These are phyloP conservation scores for Platynereis dumerilii DNA, from an alignment of 2,888 invertebrate species.

Conservation along the genomic window DNA sequence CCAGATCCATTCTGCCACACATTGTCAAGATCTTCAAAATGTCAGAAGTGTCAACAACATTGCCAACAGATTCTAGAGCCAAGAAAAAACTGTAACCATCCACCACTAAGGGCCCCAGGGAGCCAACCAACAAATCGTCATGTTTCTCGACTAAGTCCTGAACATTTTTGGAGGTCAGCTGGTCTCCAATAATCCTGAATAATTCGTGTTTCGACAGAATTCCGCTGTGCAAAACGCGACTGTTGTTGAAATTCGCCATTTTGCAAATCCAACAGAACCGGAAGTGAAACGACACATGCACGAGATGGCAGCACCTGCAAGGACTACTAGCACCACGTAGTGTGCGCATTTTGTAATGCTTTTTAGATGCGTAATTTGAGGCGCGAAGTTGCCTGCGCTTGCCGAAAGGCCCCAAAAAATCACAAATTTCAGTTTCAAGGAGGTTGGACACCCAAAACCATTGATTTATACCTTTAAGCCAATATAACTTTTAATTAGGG, in stretches of 20 bases:
- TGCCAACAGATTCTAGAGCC: slow-evolving; percentile 41
- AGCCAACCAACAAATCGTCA: slow-evolving; percentile 34
- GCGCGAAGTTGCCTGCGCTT: no score
- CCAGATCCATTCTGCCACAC: slow-evolving; percentile 42
- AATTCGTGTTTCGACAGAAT: slow-evolving; percentile 40
- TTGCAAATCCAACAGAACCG: slow-evolving; percentile 1
- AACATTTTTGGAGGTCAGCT: slow-evolving; percentile 39
- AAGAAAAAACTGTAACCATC: slow-evolving; percentile 45
- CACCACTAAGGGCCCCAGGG: slow-evolving; percentile 34
- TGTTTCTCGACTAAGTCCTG: slow-evolving; percentile 36
- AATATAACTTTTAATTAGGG: no score
- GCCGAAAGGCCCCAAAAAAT: no score
- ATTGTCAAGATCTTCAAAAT: slow-evolving; percentile 39
- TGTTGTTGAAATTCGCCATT: slow-evolving; percentile 18
- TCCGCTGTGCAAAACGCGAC: slow-evolving; percentile 4
- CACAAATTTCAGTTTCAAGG: no score
- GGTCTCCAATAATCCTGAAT: slow-evolving; percentile 44
- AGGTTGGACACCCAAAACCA: no score
- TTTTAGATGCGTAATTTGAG: no score
- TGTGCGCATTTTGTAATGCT: no score
- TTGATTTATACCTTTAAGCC: no score
- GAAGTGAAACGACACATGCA: no score
- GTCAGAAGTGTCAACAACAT: slow-evolving; percentile 42
- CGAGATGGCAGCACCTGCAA: no score
- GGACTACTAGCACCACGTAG: no score